These are phyloP conservation scores for Hypothenemus hampei DNA, from an alignment of 1,140 invertebrate species.

Conservation along the genomic window DNA sequence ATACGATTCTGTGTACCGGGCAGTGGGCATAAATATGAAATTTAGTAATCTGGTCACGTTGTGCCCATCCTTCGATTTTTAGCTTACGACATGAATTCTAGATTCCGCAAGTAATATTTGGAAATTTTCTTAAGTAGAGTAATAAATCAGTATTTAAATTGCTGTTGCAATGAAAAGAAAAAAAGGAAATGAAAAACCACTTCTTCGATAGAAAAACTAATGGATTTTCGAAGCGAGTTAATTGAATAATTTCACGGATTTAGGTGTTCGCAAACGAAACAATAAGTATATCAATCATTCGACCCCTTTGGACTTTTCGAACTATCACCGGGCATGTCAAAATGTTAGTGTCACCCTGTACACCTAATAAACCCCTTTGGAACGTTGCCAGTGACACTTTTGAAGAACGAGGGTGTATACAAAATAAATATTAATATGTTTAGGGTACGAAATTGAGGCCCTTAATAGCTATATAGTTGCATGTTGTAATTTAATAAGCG, in stretches of 20 bases:
- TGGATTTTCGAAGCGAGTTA: background rate
- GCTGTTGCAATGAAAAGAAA: too few species aligned
- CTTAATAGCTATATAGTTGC: conserved; percentile 36
- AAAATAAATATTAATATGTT: conserved; percentile 31
- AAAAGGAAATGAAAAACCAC: background rate
- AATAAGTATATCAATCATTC: conserved; percentile 26
- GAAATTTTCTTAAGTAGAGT: conserved; percentile 8
- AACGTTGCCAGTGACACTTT: conserved; percentile 26
- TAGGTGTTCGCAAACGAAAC: conserved; percentile 11
- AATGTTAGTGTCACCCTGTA: conserved; percentile 26
- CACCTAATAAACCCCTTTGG: conserved; percentile 24
- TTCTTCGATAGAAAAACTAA: background rate
- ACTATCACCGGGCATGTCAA: conserved; percentile 22
- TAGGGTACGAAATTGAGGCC: conserved; percentile 25
- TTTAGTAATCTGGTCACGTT: conserved; percentile 23
- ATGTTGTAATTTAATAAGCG: conserved; percentile 40
- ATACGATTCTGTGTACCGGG: conserved; percentile 18
- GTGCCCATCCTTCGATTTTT: conserved; percentile 22
- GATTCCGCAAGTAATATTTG: conserved; percentile 19
- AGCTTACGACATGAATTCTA: conserved; percentile 21
- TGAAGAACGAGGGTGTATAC: conserved; percentile 25
- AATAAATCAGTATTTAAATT: conserved; percentile 4
- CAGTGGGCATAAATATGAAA: conserved; percentile 28
- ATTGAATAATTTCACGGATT: conserved; percentile 9
- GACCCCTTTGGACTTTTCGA: conserved; percentile 17